Evolutionary conservation across 1,140 invertebrate genomes (phyloP).

Genomic region (Achatina immaculata): DNA sequence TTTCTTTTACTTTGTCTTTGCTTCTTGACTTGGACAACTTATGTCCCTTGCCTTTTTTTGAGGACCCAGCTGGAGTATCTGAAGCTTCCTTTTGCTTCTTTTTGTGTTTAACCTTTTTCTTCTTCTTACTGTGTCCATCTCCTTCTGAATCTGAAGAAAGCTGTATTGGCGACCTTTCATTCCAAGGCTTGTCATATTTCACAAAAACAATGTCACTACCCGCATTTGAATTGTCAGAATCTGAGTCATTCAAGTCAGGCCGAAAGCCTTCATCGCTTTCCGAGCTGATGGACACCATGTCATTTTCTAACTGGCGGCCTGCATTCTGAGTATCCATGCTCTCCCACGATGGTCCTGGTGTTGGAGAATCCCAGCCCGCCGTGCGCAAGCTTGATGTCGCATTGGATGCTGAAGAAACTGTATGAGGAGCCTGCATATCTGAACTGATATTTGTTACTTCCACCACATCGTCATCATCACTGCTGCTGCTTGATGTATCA

Average conservation of each 20-base stretch:
- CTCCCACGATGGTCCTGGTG: constrained; percentile 51
- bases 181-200: constrained; percentile 73
- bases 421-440: neutral
- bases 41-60: neutral
- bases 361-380: constrained; percentile 61
- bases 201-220: constrained; percentile 68
- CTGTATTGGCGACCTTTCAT: constrained; percentile 74
- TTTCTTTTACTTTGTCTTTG: constrained; percentile 12
- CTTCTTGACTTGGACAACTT: constrained; percentile 15
- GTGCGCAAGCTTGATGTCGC: neutral
- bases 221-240: constrained; percentile 43
- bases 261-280: constrained; percentile 39
- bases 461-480: constrained; percentile 51
- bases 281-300: constrained; percentile 36
- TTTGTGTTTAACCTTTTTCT: constrained; percentile 38
- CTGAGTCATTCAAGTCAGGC: constrained; percentile 48
- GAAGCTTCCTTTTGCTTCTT: constrained; percentile 20
- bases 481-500: constrained; percentile 32
- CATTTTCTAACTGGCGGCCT: neutral
- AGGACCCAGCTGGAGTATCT: neutral
- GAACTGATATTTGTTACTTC: constrained; percentile 32
- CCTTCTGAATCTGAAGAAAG: constrained; percentile 68
- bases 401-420: neutral
- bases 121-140: constrained; percentile 38
- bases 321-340: neutral